phyloP scores from a whole-genome alignment of 2,797 vertebrate species.

The Hylomyscus alleni region DNA sequence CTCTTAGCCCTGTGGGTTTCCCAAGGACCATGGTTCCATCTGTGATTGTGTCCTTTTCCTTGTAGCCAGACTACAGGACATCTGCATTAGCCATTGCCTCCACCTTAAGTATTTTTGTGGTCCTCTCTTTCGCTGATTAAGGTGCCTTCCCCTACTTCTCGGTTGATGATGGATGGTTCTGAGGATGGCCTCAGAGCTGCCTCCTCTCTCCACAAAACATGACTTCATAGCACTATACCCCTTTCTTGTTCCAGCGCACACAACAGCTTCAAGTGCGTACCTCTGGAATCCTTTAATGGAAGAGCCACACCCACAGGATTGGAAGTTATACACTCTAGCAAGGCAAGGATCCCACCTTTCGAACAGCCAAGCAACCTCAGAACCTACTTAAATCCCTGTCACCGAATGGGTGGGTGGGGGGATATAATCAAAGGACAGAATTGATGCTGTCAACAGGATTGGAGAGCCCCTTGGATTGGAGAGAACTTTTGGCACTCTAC shows the following conservation, averaged over 20 bases:
- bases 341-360: neutral
- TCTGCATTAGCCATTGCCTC: neutral
- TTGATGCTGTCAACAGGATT: neutral
- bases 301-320: neutral
- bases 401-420: neutral
- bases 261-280: accelerated
- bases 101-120: neutral
- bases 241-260: neutral
- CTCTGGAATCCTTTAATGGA: neutral
- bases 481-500: neutral
- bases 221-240: neutral
- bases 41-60: neutral
- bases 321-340: neutral
- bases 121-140: neutral
- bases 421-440: neutral
- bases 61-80: neutral
- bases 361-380: neutral
- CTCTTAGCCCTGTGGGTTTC: neutral
- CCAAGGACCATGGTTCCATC: neutral
- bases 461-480: neutral
- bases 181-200: neutral
- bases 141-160: neutral
- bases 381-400: neutral
- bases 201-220: neutral
- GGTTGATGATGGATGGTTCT: neutral